Evolutionary conservation across 2,797 vertebrate species (phyloP).

Genomic region (Siniperca obscura): DNA sequence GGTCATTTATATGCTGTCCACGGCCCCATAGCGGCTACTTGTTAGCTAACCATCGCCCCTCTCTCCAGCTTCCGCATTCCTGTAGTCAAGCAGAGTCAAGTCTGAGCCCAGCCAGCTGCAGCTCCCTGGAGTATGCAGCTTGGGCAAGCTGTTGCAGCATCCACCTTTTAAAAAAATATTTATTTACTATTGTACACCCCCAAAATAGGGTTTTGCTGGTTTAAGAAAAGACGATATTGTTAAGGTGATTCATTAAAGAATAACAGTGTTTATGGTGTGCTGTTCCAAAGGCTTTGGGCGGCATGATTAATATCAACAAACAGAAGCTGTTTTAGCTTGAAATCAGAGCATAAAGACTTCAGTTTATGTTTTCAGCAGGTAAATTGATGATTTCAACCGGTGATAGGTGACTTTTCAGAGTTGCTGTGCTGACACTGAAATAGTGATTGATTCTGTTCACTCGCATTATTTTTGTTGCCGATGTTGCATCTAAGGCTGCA

Average conservation of each 20-base stretch:
- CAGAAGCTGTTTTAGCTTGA: neutral
- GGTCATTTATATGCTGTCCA: neutral
- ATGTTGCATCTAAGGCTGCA: neutral
- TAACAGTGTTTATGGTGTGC: neutral
- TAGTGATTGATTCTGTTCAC: neutral
- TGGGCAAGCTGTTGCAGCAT: constrained; percentile 52
- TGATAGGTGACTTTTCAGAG: too few species aligned
- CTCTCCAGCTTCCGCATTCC: constrained; percentile 80
- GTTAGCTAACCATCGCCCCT: constrained; percentile 31
- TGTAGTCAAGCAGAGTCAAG: constrained; percentile 73
- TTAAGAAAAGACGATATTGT: neutral
- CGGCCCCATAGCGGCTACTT: neutral
- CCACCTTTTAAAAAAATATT: neutral
- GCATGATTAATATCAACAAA: neutral
- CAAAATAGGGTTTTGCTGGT: neutral
- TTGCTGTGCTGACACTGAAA: neutral
- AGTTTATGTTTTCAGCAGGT: neutral
- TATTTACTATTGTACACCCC: fast-evolving
- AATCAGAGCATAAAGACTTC: neutral
- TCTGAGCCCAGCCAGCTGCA: constrained; percentile 24
- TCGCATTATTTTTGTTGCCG: neutral
- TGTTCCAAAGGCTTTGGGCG: too few species aligned
- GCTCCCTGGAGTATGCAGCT: neutral
- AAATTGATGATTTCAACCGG: too few species aligned
- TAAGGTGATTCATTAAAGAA: neutral